Evolutionary conservation across 1,140 invertebrate species (phyloP).

Genomic region (Daktulosphaira vitifoliae): DNA sequence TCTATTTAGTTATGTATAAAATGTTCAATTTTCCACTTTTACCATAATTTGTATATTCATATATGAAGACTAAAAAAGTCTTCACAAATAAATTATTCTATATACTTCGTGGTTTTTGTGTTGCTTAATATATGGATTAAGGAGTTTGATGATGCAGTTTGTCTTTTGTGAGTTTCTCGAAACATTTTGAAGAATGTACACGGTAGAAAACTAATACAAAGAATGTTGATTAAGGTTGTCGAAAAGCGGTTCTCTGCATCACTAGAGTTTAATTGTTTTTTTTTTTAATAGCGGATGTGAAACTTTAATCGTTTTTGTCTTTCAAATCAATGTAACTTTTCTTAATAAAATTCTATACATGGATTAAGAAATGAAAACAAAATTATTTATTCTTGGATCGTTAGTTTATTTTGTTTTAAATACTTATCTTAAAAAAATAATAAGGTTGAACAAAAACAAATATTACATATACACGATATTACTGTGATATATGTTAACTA

Average conservation of each 20-base stretch:
- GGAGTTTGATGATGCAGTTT: too few relatives aligned
- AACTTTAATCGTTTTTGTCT: too few relatives aligned
- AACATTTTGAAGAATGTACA: not conserved
- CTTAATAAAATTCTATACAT: too few relatives aligned
- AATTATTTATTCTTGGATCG: conserved; percentile 1
- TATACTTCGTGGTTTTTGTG: not conserved
- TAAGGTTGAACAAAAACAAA: not conserved
- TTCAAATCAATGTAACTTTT: too few relatives aligned
- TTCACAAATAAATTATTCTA: not conserved
- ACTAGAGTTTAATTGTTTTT: conserved; percentile 21
- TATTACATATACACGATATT: conserved; percentile 21
- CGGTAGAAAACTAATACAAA: conserved; percentile 3
- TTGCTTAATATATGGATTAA: too few relatives aligned
- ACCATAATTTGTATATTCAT: too few relatives aligned
- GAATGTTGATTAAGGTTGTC: conserved; percentile 27
- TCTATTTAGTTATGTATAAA: too few relatives aligned
- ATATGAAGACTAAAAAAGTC: not conserved
- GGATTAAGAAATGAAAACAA: too few relatives aligned
- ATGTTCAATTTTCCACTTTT: too few relatives aligned
- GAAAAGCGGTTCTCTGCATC: not conserved
- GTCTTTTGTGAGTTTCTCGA: too few relatives aligned
- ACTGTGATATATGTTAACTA: not conserved
- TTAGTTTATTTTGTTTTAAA: conserved; percentile 30
- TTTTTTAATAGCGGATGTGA: not conserved
- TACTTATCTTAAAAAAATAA: not conserved